Conservation (phyloP, 2,888 invertebrate genomes). For the Epiblema foenella region DNA sequence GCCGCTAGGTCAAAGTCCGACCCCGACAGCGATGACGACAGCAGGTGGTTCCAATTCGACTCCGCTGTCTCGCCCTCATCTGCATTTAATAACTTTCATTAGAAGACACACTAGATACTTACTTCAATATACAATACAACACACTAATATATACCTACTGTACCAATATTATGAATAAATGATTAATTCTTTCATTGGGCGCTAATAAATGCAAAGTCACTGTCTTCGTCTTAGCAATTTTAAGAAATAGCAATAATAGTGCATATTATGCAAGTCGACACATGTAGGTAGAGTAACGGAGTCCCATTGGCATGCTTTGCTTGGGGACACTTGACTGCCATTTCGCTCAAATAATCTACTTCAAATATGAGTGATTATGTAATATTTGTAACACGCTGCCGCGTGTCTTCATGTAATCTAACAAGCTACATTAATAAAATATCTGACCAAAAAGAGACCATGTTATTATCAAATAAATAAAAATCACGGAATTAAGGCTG, state of each 20-base stretch:
- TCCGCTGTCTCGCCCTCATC: constrained; percentile 61
- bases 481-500: background rate
- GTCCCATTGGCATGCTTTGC: background rate
- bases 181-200: too few species aligned
- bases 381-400: too few species aligned
- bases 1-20: constrained; percentile 88
- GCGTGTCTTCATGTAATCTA: background rate
- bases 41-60: constrained; percentile 79
- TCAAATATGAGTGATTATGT: too few species aligned
- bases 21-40: constrained; percentile 82
- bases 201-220: too few species aligned
- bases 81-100: constrained; percentile 7
- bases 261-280: background rate
- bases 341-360: background rate
- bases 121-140: background rate
- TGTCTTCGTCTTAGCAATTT: background rate
- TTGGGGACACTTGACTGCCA: background rate
- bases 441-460: background rate
- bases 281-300: too few species aligned
- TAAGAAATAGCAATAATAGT: background rate
- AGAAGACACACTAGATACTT: background rate
- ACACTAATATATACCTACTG: background rate
- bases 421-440: background rate
- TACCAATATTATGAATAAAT: too few species aligned
- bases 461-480: background rate